These are phyloP conservation scores for Sprattus sprattus DNA, from an alignment of 2,113 vertebrate species.

Conservation along the genomic window DNA sequence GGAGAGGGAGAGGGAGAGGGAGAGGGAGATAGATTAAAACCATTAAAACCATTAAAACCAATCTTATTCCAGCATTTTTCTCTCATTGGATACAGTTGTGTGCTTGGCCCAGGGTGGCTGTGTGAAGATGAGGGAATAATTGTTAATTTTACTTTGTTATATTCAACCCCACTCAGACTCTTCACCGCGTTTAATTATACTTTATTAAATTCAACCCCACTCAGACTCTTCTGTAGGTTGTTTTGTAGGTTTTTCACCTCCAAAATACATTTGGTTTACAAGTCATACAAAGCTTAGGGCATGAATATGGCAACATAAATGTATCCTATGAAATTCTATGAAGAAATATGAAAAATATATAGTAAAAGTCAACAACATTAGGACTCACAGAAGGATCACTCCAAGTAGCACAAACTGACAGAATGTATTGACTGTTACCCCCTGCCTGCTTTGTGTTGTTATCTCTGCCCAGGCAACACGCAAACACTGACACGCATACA, in stretches of 20 bases:
- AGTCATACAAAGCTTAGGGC: background rate
- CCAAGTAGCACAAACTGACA: background rate
- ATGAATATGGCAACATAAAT: background rate
- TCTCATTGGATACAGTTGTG: background rate
- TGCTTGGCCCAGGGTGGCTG: no score
- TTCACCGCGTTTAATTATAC: no score
- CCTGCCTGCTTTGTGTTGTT: background rate
- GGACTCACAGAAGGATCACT: background rate
- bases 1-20: background rate
- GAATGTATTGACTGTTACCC: background rate
- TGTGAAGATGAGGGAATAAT: no score
- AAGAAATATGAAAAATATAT: no score
- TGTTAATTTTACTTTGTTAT: no score
- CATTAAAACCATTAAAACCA: background rate
- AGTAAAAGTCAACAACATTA: background rate
- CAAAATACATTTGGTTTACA: background rate
- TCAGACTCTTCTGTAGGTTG: background rate
- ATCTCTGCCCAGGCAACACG: background rate
- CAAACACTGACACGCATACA: background rate
- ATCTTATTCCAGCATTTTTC: background rate
- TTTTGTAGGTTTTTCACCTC: background rate
- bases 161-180: no score
- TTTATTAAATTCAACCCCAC: no score
- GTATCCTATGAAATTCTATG: background rate
- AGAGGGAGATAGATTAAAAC: background rate